Evolutionary conservation across 1,140 invertebrate genomes (phyloP).

Genomic region (Diploscapter pachys): DNA sequence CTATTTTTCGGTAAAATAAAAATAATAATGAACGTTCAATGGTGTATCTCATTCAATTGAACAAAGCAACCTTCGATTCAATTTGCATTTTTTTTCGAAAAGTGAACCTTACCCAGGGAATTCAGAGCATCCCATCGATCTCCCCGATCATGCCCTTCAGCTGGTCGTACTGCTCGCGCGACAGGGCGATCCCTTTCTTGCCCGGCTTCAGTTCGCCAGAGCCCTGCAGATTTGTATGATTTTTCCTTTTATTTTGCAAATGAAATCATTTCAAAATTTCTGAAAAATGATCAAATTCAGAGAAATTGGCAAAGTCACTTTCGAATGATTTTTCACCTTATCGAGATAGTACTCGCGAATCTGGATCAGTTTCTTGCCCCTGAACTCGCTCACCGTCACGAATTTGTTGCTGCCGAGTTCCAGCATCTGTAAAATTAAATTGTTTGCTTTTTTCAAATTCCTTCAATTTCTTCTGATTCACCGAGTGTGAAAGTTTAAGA

Average conservation of each 20-base stretch:
- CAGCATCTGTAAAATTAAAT: conserved; percentile 58
- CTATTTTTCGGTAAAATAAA: too few relatives aligned
- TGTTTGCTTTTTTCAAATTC: too few relatives aligned
- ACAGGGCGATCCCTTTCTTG: conserved; percentile 71
- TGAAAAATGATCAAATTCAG: too few relatives aligned
- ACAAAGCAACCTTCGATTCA: too few relatives aligned
- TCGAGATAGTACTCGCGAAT: conserved; percentile 79
- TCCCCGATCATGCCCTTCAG: conserved; percentile 37
- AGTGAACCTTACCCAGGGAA: not conserved
- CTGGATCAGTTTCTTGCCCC: conserved; percentile 75
- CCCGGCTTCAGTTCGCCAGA: conserved; percentile 73
- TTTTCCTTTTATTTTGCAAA: too few relatives aligned
- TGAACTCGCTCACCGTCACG: conserved; percentile 76
- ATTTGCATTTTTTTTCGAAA: not conserved
- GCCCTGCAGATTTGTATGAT: too few relatives aligned
- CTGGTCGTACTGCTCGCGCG: conserved; percentile 33
- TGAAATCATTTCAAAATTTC: too few relatives aligned
- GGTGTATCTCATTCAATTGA: too few relatives aligned
- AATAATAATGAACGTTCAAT: too few relatives aligned
- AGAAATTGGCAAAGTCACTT: too few relatives aligned
- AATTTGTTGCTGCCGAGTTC: conserved; percentile 69
- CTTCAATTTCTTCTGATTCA: too few relatives aligned
- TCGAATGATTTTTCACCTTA: conserved; percentile 27
- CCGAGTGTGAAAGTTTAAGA: too few relatives aligned
- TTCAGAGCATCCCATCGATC: conserved; percentile 36